phyloP scores from a whole-genome alignment of 92 coral and sea anemone genomes.

The Porites cylindrica region DNA sequence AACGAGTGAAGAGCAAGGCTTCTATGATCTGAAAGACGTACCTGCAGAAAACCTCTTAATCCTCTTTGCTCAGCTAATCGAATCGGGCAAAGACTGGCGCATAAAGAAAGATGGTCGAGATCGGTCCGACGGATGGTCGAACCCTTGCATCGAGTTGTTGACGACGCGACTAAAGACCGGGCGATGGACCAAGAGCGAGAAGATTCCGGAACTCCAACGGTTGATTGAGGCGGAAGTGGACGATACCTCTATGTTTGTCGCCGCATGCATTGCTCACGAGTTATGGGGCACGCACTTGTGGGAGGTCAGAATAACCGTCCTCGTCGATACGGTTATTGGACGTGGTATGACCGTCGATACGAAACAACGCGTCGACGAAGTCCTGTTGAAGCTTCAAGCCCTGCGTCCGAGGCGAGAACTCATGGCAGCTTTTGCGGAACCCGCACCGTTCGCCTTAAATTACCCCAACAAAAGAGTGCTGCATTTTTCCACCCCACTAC shows the following conservation, averaged over 20 bases:
- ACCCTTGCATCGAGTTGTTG: constrained; percentile 1
- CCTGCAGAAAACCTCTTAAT: neutral
- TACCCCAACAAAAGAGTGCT: neutral
- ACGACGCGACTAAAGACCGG: neutral
- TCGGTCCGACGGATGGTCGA: neutral
- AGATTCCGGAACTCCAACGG: neutral
- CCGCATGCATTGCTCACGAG: constrained; percentile 14
- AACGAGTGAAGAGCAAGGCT: neutral
- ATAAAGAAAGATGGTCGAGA: neutral
- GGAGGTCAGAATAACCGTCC: neutral
- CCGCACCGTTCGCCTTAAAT: neutral
- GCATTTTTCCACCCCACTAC: neutral
- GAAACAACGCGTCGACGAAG: neutral
- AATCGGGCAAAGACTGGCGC: neutral
- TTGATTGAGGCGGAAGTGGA: neutral
- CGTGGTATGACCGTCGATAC: neutral
- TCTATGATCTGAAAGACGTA: neutral
- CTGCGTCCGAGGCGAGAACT: too few species aligned
- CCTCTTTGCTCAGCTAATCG: neutral
- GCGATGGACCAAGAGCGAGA: neutral
- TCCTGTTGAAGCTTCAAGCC: neutral
- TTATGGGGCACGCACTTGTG: constrained; percentile 1
- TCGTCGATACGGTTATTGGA: neutral
- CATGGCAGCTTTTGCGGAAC: too few species aligned
- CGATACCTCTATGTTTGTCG: neutral